phyloP scores from a whole-genome alignment of 2,888 invertebrate species.

The Orthosia gracilis region DNA sequence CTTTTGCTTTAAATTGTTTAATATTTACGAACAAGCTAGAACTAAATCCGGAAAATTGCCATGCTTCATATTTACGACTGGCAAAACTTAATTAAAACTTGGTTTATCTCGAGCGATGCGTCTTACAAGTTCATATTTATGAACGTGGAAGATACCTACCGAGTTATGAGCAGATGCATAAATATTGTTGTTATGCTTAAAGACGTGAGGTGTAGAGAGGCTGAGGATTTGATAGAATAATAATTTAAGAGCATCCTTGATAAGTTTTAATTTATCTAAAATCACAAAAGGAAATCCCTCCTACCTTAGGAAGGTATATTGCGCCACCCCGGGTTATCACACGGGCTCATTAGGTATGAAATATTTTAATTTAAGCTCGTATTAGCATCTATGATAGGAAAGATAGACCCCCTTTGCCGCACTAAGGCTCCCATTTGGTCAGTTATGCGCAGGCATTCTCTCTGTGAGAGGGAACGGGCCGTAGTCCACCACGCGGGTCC shows the following conservation, averaged over 20 bases:
- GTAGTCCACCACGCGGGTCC: too few species aligned
- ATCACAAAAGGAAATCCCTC: background rate
- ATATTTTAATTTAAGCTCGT: too few species aligned
- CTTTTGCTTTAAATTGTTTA: background rate
- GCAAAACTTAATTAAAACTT: constrained; percentile 58
- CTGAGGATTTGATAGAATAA: background rate
- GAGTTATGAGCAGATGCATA: constrained; percentile 6
- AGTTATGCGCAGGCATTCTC: too few species aligned
- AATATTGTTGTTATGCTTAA: constrained; percentile 16
- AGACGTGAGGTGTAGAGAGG: background rate
- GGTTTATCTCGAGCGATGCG: constrained; percentile 13
- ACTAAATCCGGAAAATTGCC: constrained; percentile 31
- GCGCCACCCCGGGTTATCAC: too few species aligned
- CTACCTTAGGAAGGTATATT: too few species aligned
- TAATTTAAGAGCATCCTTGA: background rate
- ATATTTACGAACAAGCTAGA: background rate
- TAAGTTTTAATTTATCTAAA: background rate
- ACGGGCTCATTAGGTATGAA: too few species aligned
- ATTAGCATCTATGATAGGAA: too few species aligned
- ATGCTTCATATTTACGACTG: constrained; percentile 26
- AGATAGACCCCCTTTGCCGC: too few species aligned
- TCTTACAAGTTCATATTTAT: constrained; percentile 42
- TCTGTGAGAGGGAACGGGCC: too few species aligned
- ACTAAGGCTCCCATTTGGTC: too few species aligned
- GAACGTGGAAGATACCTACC: constrained; percentile 2